Evolutionary conservation across 1,140 invertebrate species (phyloP), one percentile per base, ranked within the genome.

Genomic region (Trichogramma pretiosum): DNA sequence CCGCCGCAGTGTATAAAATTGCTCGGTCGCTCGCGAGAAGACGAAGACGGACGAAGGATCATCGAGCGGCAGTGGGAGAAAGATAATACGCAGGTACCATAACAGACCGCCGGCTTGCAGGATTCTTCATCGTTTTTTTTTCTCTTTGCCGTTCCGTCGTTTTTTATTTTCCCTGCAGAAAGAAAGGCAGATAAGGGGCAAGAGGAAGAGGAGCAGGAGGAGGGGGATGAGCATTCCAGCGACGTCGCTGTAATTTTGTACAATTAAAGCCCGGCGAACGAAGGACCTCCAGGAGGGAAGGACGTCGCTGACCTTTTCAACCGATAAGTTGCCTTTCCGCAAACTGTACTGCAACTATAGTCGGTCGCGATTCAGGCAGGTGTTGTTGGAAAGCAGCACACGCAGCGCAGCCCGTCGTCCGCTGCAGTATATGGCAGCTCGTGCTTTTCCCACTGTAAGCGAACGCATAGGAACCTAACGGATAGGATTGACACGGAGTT

Each of bases 71-170:
- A 44, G 45, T 50, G 43, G 48, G 41, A 41, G 42, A 28, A 40
- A 40, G 41, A 50, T 50, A 50, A 50, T 50, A 50, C 48, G 48
- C 48, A 46, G 40, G 35, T 41, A 50, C 36, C 46, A 50, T 50
- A 45, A 50, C 48, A 50, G 48, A 36, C 48, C 48, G 48, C 34
- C 5, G 5, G 45, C 45, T 7, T 11, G 24, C 36, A 17, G 33
- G 18, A 19, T 28, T 28, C 26, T 28, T 7, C 13, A 7, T 28
- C 26, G 7, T 13, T 13, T 30, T 7, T 14, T n/a, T 9, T 14
- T 34, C 1, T 34, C 9, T n/a, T 16, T 16, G 33, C 5, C 33
- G 7, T 5, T n/a, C 33, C 33, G 8, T n/a, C 5, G 13, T 16
- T 34, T 5, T 34, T 16, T n/a, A n/a, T n/a, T n/a, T n/a, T n/a